Evolutionary conservation across 2,888 invertebrate species (phyloP).

Genomic region (Pyrrhia umbra): DNA sequence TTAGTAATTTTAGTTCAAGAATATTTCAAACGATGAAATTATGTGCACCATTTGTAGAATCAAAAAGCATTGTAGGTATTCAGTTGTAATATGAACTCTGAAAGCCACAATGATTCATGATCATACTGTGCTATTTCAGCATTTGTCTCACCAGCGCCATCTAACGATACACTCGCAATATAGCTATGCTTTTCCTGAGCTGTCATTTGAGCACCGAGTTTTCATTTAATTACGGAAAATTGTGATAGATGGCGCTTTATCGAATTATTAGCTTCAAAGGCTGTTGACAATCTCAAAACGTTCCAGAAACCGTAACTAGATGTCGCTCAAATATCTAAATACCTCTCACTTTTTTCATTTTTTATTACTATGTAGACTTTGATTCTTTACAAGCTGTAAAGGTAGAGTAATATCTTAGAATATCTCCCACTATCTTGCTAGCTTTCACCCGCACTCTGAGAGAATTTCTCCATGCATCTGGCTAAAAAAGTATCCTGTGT

Average conservation of each 20-base stretch:
- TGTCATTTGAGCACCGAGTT: conserved; percentile 9
- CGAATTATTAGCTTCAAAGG: not conserved
- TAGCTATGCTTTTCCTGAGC: conserved; percentile 2
- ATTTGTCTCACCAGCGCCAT: conserved; percentile 31
- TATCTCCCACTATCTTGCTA: too few species aligned
- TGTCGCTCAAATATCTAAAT: conserved; percentile 53
- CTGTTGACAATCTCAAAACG: not conserved
- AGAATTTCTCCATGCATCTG: too few species aligned
- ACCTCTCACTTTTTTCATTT: not conserved
- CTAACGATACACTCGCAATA: conserved; percentile 18
- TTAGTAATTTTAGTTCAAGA: too few species aligned
- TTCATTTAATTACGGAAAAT: conserved; percentile 58
- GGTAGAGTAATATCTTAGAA: not conserved
- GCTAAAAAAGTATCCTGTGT: too few species aligned
- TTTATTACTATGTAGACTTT: too few species aligned
- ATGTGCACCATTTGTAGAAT: too few species aligned
- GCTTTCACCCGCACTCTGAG: too few species aligned
- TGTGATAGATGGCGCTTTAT: conserved; percentile 69
- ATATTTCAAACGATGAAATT: too few species aligned
- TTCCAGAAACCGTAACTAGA: conserved; percentile 39
- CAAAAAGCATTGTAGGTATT: too few species aligned
- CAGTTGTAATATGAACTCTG: not conserved
- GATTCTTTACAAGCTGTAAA: not conserved
- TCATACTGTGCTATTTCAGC: not conserved
- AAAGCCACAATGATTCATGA: not conserved